A percentile compares a stretch with the other conserved stretches of the same genome.
phyloP scores from a whole-genome alignment of 30 jellyfish, hydroid and myxozoan genomes.

The Nemopilema nomurai region DNA sequence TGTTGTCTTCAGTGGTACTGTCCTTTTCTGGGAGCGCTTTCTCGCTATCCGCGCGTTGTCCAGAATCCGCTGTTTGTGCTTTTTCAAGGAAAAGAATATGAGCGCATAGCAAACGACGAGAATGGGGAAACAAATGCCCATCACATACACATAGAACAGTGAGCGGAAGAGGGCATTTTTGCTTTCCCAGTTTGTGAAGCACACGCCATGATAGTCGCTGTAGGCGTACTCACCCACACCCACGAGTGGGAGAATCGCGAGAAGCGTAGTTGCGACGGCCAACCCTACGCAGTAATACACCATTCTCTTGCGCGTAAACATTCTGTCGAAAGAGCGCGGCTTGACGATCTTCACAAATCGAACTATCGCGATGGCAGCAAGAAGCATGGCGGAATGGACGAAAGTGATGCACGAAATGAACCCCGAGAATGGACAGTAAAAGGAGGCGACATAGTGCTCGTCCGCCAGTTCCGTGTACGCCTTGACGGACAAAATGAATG shows the following conservation, averaged over 20 bases:
- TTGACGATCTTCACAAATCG: slow-evolving; percentile 70
- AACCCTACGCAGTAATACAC: slow-evolving; percentile 19
- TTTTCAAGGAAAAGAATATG: slow-evolving; percentile 48
- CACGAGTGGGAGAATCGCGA: slow-evolving; percentile 72
- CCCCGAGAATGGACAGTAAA: slow-evolving; percentile 75
- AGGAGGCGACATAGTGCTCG: slow-evolving; percentile 20
- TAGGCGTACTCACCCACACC: slow-evolving; percentile 80
- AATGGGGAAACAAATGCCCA: slow-evolving; percentile 78
- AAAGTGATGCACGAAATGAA: slow-evolving; percentile 63
- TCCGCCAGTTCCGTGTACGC: slow-evolving; percentile 64
- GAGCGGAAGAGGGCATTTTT: slow-evolving; percentile 68
- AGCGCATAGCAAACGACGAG: slow-evolving; percentile 55
- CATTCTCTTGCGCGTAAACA: slow-evolving; percentile 45
- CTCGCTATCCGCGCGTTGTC: slow-evolving; percentile 35
- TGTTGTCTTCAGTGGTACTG: not conserved
- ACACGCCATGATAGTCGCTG: slow-evolving; percentile 84
- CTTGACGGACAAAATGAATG: slow-evolving; percentile 58
- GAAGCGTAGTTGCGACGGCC: slow-evolving; percentile 25
- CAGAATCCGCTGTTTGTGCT: slow-evolving; percentile 49
- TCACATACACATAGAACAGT: slow-evolving; percentile 61
- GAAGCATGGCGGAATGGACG: slow-evolving; percentile 66
- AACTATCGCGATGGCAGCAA: slow-evolving; percentile 80
- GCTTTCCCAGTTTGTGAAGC: slow-evolving; percentile 73
- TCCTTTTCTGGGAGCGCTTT: slow-evolving; percentile 30
- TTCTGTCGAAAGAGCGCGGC: slow-evolving; percentile 25